phyloP scores from a whole-genome alignment of 2,113 vertebrate species.

The Platycercus adscitus region DNA sequence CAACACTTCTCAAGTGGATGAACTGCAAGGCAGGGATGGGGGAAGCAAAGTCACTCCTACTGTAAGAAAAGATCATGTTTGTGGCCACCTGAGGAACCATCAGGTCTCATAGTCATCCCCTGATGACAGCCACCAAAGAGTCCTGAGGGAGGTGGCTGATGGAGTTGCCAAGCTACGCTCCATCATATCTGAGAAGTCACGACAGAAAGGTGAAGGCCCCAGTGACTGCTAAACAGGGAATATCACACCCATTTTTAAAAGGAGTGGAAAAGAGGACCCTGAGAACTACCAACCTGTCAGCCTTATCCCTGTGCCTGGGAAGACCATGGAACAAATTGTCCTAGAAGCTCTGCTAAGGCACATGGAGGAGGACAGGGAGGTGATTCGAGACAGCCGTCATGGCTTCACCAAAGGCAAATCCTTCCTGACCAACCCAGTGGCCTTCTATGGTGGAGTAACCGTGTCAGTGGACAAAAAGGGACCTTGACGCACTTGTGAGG shows the following conservation, averaged over 20 bases:
- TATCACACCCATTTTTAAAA: neutral
- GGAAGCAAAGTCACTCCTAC: neutral
- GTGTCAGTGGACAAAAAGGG: neutral
- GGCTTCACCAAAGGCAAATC: neutral
- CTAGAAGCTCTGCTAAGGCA: neutral
- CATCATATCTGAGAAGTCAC: neutral
- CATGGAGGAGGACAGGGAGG: neutral
- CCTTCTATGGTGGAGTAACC: neutral
- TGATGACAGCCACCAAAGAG: neutral
- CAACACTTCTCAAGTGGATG: too few relatives aligned
- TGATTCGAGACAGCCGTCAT: neutral
- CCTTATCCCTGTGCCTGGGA: neutral
- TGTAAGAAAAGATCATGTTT: neutral
- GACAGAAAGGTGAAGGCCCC: neutral
- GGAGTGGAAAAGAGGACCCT: neutral
- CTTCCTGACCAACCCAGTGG: neutral
- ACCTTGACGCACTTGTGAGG: too few relatives aligned
- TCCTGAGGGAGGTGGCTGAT: neutral
- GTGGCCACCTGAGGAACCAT: neutral
- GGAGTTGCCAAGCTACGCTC: neutral
- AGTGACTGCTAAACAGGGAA: neutral
- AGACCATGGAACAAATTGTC: neutral
- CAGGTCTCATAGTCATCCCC: too few relatives aligned
- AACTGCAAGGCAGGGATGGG: accelerated
- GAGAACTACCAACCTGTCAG: neutral